Evolutionary conservation across 1,140 invertebrate genomes (phyloP).

Genomic region (Drosophila obscura): DNA sequence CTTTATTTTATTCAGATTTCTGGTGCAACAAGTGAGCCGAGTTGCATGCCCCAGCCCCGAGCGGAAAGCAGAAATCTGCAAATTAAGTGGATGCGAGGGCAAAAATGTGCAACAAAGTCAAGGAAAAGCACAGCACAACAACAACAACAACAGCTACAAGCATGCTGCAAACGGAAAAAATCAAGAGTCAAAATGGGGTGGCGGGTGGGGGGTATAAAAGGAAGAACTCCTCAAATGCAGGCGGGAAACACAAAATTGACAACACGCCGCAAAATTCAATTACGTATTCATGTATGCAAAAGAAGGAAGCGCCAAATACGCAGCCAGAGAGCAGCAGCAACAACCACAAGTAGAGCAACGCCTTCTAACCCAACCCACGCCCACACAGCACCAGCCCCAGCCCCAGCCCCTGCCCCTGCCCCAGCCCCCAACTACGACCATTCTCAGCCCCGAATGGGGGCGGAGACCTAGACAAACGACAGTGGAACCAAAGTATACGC

Average conservation of each 20-base stretch:
- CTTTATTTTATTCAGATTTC: slow-evolving; percentile 1
- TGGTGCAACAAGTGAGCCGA: slow-evolving; percentile 30
- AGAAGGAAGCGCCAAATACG: slow-evolving; percentile 73
- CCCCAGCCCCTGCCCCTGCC: too few relatives aligned
- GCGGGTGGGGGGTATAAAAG: slow-evolving; percentile 10
- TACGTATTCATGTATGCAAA: slow-evolving; percentile 80
- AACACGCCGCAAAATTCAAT: slow-evolving; percentile 80
- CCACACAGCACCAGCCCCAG: slow-evolving; percentile 27
- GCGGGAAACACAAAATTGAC: slow-evolving; percentile 79
- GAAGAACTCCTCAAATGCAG: slow-evolving; percentile 49
- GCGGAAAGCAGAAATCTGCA: slow-evolving; percentile 49
- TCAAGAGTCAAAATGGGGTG: neutral
- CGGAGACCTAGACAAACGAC: neutral
- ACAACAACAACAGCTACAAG: neutral
- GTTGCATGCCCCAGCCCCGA: too few relatives aligned
- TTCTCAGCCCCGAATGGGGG: slow-evolving; percentile 3
- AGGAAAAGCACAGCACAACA: slow-evolving; percentile 52
- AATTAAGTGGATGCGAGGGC: slow-evolving; percentile 61
- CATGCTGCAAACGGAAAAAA: slow-evolving; percentile 11
- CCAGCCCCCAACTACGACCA: too few relatives aligned
- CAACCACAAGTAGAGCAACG: slow-evolving; percentile 25
- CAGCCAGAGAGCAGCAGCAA: slow-evolving; percentile 46
- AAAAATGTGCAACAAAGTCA: slow-evolving; percentile 61
- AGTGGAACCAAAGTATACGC: neutral
- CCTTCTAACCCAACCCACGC: slow-evolving; percentile 27